These are phyloP conservation scores for Zootoca vivipara DNA, from an alignment of 2,113 vertebrate species.

Conservation along the genomic window DNA sequence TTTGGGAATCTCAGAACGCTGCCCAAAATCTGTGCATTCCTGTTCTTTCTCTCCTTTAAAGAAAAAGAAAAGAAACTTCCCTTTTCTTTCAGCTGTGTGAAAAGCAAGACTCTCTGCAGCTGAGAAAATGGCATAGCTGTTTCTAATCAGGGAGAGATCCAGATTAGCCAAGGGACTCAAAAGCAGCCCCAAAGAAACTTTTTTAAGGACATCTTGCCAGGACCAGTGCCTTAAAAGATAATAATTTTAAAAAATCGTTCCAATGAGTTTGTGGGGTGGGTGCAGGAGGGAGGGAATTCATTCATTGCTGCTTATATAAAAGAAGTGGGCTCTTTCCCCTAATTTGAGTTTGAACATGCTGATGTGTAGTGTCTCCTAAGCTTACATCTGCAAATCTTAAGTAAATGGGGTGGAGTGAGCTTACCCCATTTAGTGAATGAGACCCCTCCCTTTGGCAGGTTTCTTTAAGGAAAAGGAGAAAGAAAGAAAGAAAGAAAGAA, in stretches of 20 bases:
- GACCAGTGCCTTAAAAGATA: not conserved
- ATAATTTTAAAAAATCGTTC: not conserved
- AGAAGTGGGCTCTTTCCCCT: not conserved
- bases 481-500: not conserved
- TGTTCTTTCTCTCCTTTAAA: not conserved
- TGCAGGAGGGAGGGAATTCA: no score
- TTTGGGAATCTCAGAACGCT: conserved; percentile 34
- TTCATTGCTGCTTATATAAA: not conserved
- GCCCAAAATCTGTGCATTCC: conserved; percentile 24
- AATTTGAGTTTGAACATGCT: not conserved
- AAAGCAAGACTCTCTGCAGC: conserved; percentile 27
- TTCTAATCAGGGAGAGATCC: conserved; percentile 18
- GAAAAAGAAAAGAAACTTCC: no score
- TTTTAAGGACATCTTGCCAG: not conserved
- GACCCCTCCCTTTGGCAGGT: not conserved
- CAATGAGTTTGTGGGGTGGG: not conserved
- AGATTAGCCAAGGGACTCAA: not conserved
- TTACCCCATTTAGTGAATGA: not conserved
- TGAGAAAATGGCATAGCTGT: conserved; percentile 21
- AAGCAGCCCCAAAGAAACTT: not conserved
- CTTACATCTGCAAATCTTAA: not conserved
- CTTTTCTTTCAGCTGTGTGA: not conserved
- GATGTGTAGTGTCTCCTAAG: not conserved
- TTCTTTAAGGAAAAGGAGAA: not conserved
- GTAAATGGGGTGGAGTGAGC: no score